These are phyloP conservation scores for Dryobates pubescens DNA, from an alignment of 2,797 vertebrate species.

Conservation along the genomic window DNA sequence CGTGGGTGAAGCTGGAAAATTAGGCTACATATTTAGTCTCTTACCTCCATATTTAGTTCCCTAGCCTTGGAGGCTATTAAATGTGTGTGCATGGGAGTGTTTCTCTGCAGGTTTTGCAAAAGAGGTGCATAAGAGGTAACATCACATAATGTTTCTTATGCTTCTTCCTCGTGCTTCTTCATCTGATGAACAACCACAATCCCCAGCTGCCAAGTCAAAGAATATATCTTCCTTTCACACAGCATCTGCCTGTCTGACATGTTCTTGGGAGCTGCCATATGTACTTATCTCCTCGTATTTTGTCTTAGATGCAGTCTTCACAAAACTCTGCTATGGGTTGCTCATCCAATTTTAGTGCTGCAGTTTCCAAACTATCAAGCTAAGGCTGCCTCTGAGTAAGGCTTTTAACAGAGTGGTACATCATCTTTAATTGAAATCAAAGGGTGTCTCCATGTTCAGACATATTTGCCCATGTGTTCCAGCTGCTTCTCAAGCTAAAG, in stretches of 20 bases:
- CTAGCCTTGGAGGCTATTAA: background rate
- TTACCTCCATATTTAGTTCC: background rate
- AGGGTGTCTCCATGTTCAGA: background rate
- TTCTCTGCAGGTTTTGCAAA: background rate
- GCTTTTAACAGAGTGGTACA: background rate
- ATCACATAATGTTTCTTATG: background rate
- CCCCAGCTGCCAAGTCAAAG: conserved; percentile 29
- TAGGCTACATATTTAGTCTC: background rate
- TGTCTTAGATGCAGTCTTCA: background rate
- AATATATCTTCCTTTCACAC: background rate
- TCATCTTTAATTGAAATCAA: background rate
- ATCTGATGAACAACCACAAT: background rate
- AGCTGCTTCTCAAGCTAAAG: background rate
- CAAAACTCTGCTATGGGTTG: background rate
- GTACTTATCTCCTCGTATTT: background rate
- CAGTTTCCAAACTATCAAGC: background rate
- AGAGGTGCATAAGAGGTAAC: background rate
- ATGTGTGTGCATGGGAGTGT: background rate
- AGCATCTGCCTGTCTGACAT: conserved; percentile 10
- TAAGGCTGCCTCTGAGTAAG: background rate
- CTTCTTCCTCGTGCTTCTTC: background rate
- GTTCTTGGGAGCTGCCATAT: conserved; percentile 8
- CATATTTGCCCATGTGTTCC: background rate
- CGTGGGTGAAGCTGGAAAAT: conserved; percentile 1
- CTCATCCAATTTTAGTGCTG: background rate